These are phyloP conservation scores for Ammodytes dubius DNA, from an alignment of 2,113 vertebrate genomes.

Conservation along the genomic window DNA sequence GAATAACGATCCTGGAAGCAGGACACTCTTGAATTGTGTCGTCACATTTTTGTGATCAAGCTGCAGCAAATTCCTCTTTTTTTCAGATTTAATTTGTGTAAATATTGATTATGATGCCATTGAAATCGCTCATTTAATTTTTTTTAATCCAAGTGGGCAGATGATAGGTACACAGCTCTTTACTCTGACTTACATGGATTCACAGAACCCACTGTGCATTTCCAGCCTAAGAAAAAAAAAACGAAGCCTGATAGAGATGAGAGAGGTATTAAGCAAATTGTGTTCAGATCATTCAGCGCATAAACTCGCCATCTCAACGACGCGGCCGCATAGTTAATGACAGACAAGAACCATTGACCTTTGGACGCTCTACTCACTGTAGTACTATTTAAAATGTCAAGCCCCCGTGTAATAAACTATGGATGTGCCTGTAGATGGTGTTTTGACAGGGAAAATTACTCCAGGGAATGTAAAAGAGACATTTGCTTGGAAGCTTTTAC, in stretches of 20 bases:
- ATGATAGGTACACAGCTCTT: background rate
- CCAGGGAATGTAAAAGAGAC: conserved; percentile 7
- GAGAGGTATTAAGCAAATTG: conserved; percentile 47
- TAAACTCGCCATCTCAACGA: conserved; percentile 35
- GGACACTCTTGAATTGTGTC: conserved; percentile 24
- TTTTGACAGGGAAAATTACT: conserved; percentile 60
- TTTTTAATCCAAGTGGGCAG: conserved; percentile 45
- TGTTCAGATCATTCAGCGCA: conserved; percentile 28
- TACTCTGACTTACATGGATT: background rate
- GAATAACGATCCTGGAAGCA: conserved; percentile 37
- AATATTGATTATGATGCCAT: conserved; percentile 57
- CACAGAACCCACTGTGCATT: background rate
- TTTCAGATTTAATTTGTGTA: conserved; percentile 57
- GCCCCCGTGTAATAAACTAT: conserved; percentile 52
- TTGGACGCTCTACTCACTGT: conserved; percentile 58
- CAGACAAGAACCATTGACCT: conserved; percentile 69
- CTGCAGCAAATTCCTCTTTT: conserved; percentile 25
- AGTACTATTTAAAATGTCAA: conserved; percentile 72
- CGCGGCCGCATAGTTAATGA: conserved; percentile 44
- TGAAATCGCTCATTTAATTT: conserved; percentile 43
- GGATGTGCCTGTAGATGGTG: conserved; percentile 36
- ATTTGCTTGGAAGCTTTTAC: conserved; percentile 22
- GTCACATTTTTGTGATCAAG: conserved; percentile 53
- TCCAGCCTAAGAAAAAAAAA: conserved; percentile 5
- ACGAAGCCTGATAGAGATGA: background rate